These are phyloP conservation scores for Stichodactyla mertensii DNA, from an alignment of 64 coral and sea anemone genomes.

Conservation along the genomic window DNA sequence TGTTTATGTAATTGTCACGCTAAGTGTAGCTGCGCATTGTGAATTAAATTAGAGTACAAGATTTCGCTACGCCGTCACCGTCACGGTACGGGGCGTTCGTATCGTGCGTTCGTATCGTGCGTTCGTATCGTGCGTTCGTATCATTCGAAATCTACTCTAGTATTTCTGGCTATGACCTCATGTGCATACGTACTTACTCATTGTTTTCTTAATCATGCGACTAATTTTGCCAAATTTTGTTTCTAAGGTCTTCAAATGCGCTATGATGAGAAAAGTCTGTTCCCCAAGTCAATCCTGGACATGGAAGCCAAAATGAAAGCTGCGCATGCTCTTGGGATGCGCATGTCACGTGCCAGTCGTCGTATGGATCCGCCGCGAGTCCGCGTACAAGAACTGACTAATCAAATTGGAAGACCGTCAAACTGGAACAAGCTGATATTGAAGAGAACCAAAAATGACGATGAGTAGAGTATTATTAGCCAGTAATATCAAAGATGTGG, in stretches of 20 bases:
- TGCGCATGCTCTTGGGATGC: slow-evolving; percentile 59
- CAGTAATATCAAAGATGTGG: too few species aligned
- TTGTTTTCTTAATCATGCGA: not conserved
- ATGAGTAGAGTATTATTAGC: not conserved
- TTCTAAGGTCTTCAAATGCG: slow-evolving; percentile 85
- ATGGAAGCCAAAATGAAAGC: slow-evolving; percentile 95
- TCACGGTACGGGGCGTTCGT: too few species aligned
- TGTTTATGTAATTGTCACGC: too few species aligned
- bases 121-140: too few species aligned
- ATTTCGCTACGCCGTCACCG: too few species aligned
- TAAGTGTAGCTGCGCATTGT: too few species aligned
- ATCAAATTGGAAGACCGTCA: not conserved
- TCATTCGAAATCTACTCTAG: too few species aligned
- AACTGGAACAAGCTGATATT: slow-evolving; percentile 17
- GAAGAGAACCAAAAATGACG: slow-evolving; percentile 3
- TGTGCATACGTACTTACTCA: not conserved
- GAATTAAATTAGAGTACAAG: too few species aligned
- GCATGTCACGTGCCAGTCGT: slow-evolving; percentile 50
- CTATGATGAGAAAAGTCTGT: slow-evolving; percentile 94
- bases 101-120: too few species aligned
- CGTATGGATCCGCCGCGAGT: not conserved
- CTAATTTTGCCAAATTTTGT: not conserved
- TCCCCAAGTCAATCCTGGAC: slow-evolving; percentile 95
- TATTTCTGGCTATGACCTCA: too few species aligned
- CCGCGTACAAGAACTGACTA: not conserved